These are phyloP conservation scores for Diplazon laetatorius DNA, from an alignment of 2,888 invertebrate genomes.

Conservation along the genomic window DNA sequence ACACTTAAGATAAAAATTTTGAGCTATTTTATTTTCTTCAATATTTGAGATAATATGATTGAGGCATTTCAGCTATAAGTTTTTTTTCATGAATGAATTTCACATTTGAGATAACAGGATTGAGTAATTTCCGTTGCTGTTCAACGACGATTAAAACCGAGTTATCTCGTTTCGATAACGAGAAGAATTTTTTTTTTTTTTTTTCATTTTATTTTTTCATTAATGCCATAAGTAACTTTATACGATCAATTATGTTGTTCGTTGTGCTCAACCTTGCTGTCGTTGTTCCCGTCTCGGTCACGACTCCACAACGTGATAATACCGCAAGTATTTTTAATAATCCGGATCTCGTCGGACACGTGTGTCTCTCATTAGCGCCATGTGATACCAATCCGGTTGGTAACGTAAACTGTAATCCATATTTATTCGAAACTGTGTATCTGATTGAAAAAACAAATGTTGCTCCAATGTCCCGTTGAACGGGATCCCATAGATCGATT, in stretches of 20 bases:
- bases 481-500: constrained; percentile 8
- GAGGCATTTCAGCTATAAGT: too few relatives aligned
- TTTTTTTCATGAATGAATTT: too few relatives aligned
- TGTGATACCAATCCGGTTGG: background rate
- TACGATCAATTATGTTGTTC: background rate
- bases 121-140: too few relatives aligned
- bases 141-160: too few relatives aligned
- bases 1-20: too few relatives aligned
- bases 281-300: constrained; percentile 1
- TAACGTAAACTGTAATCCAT: background rate
- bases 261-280: background rate
- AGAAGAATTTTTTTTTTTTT: too few relatives aligned
- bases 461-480: background rate
- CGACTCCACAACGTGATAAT: background rate
- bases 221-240: background rate
- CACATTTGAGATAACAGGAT: too few relatives aligned
- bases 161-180: too few relatives aligned
- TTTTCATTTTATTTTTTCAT: too few relatives aligned
- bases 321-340: background rate
- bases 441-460: constrained; percentile 9
- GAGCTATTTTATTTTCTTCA: too few relatives aligned
- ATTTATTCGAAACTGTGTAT: background rate
- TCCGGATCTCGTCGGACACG: too few relatives aligned
- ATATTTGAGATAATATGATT: too few relatives aligned
- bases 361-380: constrained; percentile 6